Base-by-base conservation (phyloP, 2,113 vertebrate species). In the Planiliza haematocheilus region DNA sequence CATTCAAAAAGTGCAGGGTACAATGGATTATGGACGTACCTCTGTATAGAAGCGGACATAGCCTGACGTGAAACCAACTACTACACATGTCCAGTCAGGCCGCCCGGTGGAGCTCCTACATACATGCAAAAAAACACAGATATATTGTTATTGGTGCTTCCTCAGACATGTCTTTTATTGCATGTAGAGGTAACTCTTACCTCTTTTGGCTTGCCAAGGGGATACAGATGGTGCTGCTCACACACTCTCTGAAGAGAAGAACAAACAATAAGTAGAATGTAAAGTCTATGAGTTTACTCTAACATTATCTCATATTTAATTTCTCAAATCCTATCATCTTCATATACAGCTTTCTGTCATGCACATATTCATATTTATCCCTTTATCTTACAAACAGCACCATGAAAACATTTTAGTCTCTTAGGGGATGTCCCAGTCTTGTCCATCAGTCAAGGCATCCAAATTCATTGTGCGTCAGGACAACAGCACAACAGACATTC, bases 11-110 rank as follows among this genome's bases (percentile, higher is more conserved):
- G 24, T 30, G 24, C 5, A 30, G 5, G 24, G 5, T 5, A 30
- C 24, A 30, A 30, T 30, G 24, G 24, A 30, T 30, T 30, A 30
- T 30, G 24, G n/a, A 18, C 0, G n/a, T 92, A 99, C 98, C 96
- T 99, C 97, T 0, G 98, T 99, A 86, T 99, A 99, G 91, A 99
- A 99, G 21, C 97, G 96, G 4, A 99, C 96, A 0, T 97, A 95
- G 60, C 98, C 98, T 0, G 97, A 97, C 1, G 94, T 97, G 86
- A 99, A 99, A 58, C 98, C 98, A 70, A 99, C 94, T 1, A 98
- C 97, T 10, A 99, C 95, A 87, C 98, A 99, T 7, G 97, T 99
- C 98, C 98, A 99, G 86, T 99, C 98, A 8, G 98, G 98, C 8
- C 96, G 94, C 1, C 98, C 98, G 0, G 97, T 99, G 50, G 97